Percentiles rank a stretch among this genome's conserved stretches.
Conservation (phyloP, 2,113 vertebrate species). For the Ophiodon elongatus region DNA sequence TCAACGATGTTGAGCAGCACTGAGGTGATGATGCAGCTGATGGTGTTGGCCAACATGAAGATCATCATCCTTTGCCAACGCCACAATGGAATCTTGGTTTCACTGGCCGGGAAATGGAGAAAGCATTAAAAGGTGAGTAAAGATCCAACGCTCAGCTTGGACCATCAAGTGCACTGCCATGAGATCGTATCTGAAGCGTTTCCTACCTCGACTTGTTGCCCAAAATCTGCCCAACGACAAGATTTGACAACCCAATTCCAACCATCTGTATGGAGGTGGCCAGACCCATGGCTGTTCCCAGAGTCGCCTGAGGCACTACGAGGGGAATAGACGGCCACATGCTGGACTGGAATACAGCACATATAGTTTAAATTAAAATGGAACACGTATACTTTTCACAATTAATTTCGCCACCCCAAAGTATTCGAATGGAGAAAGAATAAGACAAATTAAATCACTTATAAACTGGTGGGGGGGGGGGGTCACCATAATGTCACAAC, state of each 20-base stretch:
- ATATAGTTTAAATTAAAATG: not conserved
- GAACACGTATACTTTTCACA: not conserved
- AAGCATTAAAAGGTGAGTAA: not conserved
- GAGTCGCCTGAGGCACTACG: constrained; percentile 86
- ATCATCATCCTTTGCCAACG: constrained; percentile 89
- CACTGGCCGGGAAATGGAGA: constrained; percentile 63
- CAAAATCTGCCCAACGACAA: constrained; percentile 86
- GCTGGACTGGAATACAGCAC: constrained; percentile 79
- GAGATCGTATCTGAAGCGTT: not conserved
- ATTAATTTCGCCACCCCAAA: not conserved
- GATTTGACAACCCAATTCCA: constrained; percentile 87
- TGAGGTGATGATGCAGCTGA: constrained; percentile 83
- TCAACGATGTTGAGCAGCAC: constrained; percentile 85
- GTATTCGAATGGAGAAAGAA: not conserved
- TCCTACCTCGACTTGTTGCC: constrained; percentile 85
- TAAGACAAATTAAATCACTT: not conserved
- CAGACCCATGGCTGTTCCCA: constrained; percentile 88
- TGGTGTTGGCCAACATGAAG: constrained; percentile 88
- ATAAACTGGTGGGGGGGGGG: too few species aligned
- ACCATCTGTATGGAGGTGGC: constrained; percentile 88
- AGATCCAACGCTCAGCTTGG: not conserved
- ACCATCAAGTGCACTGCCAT: not conserved
- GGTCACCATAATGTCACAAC: not conserved
- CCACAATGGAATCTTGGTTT: constrained; percentile 87
- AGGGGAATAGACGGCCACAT: constrained; percentile 90